Evolutionary conservation across 2,888 invertebrate genomes (phyloP).

Genomic region (Syritta pipiens): DNA sequence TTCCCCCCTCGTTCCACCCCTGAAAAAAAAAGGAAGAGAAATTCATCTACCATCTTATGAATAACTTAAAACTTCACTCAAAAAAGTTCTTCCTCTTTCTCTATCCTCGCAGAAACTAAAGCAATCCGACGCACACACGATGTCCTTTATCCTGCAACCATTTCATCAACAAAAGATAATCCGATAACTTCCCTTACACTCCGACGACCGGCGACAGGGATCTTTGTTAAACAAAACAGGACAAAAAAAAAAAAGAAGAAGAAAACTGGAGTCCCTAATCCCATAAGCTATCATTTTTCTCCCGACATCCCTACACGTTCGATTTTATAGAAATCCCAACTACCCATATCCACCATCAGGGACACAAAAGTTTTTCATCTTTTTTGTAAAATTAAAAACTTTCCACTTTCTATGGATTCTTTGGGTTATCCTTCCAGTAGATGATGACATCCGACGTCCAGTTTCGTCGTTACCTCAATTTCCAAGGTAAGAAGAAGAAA

Average conservation of each 20-base stretch:
- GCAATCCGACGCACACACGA: too few relatives aligned
- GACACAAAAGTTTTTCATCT: background rate
- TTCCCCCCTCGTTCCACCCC: too few relatives aligned
- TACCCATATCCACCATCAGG: slow-evolving; percentile 7
- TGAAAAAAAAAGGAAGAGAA: too few relatives aligned
- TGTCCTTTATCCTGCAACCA: background rate
- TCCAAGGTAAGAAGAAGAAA: slow-evolving; percentile 10
- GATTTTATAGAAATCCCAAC: slow-evolving; percentile 10
- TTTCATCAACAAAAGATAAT: slow-evolving; percentile 37
- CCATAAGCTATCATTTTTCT: slow-evolving; percentile 3
- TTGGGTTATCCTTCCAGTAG: background rate
- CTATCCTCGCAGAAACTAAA: too few relatives aligned
- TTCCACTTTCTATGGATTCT: background rate
- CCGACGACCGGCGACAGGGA: too few relatives aligned
- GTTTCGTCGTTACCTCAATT: slow-evolving; percentile 5
- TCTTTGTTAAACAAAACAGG: too few relatives aligned
- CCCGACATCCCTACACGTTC: background rate
- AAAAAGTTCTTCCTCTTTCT: too few relatives aligned
- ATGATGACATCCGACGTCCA: slow-evolving; percentile 27
- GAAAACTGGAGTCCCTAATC: too few relatives aligned
- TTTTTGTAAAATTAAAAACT: slow-evolving; percentile 18
- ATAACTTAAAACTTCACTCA: too few relatives aligned
- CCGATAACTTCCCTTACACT: slow-evolving; percentile 35
- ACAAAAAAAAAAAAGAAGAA: too few relatives aligned
- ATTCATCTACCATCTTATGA: too few relatives aligned